phyloP scores from a whole-genome alignment of 2,797 vertebrate species.

The Zenarchopterus dispar region DNA sequence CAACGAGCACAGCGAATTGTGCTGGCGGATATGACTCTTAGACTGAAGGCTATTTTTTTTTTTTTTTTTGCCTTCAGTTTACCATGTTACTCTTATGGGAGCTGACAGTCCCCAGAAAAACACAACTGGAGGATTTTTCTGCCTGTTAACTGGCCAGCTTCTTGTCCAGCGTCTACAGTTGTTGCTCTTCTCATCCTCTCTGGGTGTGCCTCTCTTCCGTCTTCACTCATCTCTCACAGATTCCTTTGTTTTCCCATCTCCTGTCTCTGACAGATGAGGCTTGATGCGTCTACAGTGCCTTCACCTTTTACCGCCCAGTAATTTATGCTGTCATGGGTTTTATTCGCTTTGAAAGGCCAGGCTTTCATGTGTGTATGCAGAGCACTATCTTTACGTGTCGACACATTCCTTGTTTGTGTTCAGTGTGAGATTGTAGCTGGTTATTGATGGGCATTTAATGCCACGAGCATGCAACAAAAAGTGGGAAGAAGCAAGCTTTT shows the following conservation, averaged over 20 bases:
- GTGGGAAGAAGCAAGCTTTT: slow-evolving; percentile 30
- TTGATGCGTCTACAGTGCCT: slow-evolving; percentile 61
- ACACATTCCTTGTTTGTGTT: slow-evolving; percentile 60
- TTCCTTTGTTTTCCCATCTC: slow-evolving; percentile 62
- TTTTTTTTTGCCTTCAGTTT: slow-evolving; percentile 42
- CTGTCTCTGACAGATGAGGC: slow-evolving; percentile 61
- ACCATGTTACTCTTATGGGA: slow-evolving; percentile 41
- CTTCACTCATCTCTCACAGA: slow-evolving; percentile 20
- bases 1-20: slow-evolving; percentile 45
- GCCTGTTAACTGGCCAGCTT: slow-evolving; percentile 19
- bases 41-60: slow-evolving; percentile 52
- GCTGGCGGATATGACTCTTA: slow-evolving; percentile 49
- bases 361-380: slow-evolving; percentile 56
- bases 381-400: slow-evolving; percentile 63
- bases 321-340: slow-evolving; percentile 75
- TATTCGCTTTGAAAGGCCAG: slow-evolving; percentile 60
- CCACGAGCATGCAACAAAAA: slow-evolving; percentile 36
- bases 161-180: slow-evolving; percentile 26
- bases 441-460: slow-evolving; percentile 64
- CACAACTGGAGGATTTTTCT: slow-evolving; percentile 24
- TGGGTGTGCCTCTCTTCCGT: slow-evolving; percentile 19
- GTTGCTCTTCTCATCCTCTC: slow-evolving; percentile 20
- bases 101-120: slow-evolving; percentile 54
- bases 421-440: slow-evolving; percentile 55
- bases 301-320: slow-evolving; percentile 65